Conservation (phyloP, 2,888 invertebrate species). For the Corbicula japonica region DNA sequence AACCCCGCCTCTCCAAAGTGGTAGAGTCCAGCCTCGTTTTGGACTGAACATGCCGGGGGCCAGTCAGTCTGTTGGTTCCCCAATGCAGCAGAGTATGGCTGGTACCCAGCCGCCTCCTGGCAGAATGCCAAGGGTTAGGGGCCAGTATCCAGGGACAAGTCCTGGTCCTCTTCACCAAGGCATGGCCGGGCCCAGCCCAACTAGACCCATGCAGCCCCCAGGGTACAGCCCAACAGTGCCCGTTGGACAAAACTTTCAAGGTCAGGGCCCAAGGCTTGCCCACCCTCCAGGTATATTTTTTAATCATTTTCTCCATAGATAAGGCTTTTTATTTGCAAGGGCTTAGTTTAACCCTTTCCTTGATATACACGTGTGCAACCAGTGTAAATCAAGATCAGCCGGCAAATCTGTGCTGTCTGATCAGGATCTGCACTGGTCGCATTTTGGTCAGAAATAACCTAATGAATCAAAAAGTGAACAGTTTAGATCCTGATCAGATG, state of each 20-base stretch:
- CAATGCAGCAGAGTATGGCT: slow-evolving; percentile 36
- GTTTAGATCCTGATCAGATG: too few relatives aligned
- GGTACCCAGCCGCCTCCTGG: slow-evolving; percentile 44
- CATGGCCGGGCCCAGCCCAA: slow-evolving; percentile 1
- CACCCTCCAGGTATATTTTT: slow-evolving; percentile 77
- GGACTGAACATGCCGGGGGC: slow-evolving; percentile 37
- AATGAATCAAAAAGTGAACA: too few relatives aligned
- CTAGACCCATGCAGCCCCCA: slow-evolving; percentile 49
- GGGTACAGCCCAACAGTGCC: slow-evolving; percentile 60
- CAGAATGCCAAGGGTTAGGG: slow-evolving; percentile 53
- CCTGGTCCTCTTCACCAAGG: slow-evolving; percentile 14
- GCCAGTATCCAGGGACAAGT: slow-evolving; percentile 82
- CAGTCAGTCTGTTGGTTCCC: slow-evolving; percentile 31
- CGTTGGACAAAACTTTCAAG: slow-evolving; percentile 57
- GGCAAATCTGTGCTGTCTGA: too few relatives aligned
- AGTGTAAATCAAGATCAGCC: too few relatives aligned
- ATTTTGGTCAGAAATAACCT: too few relatives aligned
- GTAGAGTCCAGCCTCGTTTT: slow-evolving; percentile 46
- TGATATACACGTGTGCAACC: too few relatives aligned
- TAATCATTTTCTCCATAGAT: too few relatives aligned
- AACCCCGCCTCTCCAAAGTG: slow-evolving; percentile 33
- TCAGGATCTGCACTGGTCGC: too few relatives aligned
- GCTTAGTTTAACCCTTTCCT: too few relatives aligned
- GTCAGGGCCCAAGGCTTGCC: slow-evolving; percentile 76
- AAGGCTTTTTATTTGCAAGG: too few relatives aligned